Percentiles rank a stretch among this genome's conserved stretches.
These are phyloP conservation scores for Pseudomugil gertrudae DNA, from an alignment of 2,797 vertebrate species.

Conservation along the genomic window DNA sequence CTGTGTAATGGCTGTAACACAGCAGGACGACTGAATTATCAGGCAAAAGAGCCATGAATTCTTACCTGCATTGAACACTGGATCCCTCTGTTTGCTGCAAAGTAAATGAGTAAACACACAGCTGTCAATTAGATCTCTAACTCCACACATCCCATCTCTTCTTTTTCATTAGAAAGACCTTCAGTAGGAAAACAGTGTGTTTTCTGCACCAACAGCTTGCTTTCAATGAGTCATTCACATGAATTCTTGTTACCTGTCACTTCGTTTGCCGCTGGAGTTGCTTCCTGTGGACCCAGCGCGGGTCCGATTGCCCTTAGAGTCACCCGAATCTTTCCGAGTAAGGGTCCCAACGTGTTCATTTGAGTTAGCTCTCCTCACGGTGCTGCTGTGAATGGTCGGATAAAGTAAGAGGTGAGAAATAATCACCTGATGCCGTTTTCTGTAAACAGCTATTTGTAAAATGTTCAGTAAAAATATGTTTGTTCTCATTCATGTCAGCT, in stretches of 20 bases:
- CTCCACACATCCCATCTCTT: slow-evolving; percentile 14
- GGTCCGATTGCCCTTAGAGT: slow-evolving; percentile 89
- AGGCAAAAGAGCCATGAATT: slow-evolving; percentile 39
- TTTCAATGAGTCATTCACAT: background rate
- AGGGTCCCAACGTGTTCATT: slow-evolving; percentile 92
- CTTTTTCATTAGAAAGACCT: slow-evolving; percentile 22
- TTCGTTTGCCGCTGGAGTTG: slow-evolving; percentile 93
- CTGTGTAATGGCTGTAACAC: slow-evolving; percentile 16
- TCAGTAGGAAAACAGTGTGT: slow-evolving; percentile 1
- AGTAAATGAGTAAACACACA: slow-evolving; percentile 68
- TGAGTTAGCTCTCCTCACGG: slow-evolving; percentile 94
- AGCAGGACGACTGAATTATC: slow-evolving; percentile 5
- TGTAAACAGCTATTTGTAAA: slow-evolving; percentile 25
- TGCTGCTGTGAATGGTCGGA: slow-evolving; percentile 72
- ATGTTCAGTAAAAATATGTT: slow-evolving; percentile 14
- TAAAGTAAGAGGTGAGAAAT: slow-evolving; percentile 14
- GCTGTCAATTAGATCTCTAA: slow-evolving; percentile 52
- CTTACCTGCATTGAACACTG: slow-evolving; percentile 97
- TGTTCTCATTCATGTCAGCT: slow-evolving; percentile 12
- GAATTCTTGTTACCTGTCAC: slow-evolving; percentile 86
- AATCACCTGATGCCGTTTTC: slow-evolving; percentile 34
- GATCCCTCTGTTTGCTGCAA: slow-evolving; percentile 97
- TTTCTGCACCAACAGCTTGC: background rate
- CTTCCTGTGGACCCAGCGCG: slow-evolving; percentile 94
- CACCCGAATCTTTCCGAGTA: slow-evolving; percentile 89